Percentiles rank a stretch among this genome's conserved stretches.
These are phyloP conservation scores for Chiloscyllium plagiosum DNA, from an alignment of 2,113 vertebrate species.

Conservation along the genomic window DNA sequence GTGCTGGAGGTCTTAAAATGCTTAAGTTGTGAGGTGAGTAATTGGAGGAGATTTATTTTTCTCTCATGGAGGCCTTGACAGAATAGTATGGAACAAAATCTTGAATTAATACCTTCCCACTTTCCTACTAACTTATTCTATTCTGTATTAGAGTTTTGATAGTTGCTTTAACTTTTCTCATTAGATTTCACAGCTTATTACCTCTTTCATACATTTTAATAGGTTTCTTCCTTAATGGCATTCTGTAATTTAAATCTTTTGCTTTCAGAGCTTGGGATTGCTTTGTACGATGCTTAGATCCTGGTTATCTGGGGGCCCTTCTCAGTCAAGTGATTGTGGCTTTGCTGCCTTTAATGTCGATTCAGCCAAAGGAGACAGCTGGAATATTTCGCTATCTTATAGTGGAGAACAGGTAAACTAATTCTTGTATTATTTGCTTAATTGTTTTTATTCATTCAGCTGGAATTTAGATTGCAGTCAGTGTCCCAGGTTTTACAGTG, in stretches of 20 bases:
- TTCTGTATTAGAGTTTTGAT: not conserved
- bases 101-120: not conserved
- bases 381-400: constrained; percentile 86
- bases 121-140: not conserved
- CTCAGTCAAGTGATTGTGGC: constrained; percentile 95
- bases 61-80: not conserved
- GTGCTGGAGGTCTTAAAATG: too few species aligned
- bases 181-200: constrained; percentile 38
- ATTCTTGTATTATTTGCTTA: constrained; percentile 40
- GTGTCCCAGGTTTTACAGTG: too few species aligned
- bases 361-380: constrained; percentile 83
- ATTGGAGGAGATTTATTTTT: not conserved
- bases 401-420: constrained; percentile 82
- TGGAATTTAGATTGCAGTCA: not conserved
- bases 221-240: not conserved
- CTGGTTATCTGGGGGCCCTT: constrained; percentile 79
- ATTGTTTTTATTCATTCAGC: constrained; percentile 34
- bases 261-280: constrained; percentile 84
- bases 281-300: constrained; percentile 86
- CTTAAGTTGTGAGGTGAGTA: too few species aligned
- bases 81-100: not conserved
- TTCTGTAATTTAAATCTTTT: not conserved
- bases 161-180: not conserved
- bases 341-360: constrained; percentile 81
- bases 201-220: constrained; percentile 17